Evolutionary conservation across 2,888 invertebrate species (phyloP), one percentile per base, ranked within the genome.

Genomic region (Pedicia rivosa): DNA sequence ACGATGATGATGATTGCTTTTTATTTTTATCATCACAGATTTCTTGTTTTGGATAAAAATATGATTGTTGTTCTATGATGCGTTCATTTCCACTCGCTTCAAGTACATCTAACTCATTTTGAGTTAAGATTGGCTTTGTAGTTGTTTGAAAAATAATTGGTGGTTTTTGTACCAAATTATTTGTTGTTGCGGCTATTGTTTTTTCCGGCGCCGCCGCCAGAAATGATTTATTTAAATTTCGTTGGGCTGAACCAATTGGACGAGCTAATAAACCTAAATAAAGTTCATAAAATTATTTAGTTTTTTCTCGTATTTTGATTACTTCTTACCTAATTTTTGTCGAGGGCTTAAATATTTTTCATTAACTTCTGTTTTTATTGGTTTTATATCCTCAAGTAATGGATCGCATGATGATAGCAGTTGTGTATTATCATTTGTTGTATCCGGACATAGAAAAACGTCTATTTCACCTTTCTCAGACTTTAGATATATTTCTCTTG

Each of bases 361-460:
- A 40, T 65, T 64, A 48, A 66, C 63, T 38, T 68, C 61, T 29
- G 68, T 67, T 42, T 69, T 49, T 40, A 67, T 50, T 37, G 66
- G 66, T 56, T 68, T 68, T 50, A 73, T 70, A 53, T 73, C 72
- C 50, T 73, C 70, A 44, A 75, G 59, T 39, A 77, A 55, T 29
- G 74, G 71, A 55, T 78, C 77, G 56, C 58, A 45, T 51, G 62
- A 43, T 55, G 64, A 48, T 41, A 51, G 49, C 35, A 57, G 15
- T 25, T n/a, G 56, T 38, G 59, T 57, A 45, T 48, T 63, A 46
- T 59, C 60, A 15, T 60, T 55, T 42, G 58, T 67, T 51, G 74
- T 75, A 51, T 92, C 90, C 34, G 90, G 91, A 68, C 91, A 92
- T 44, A 94, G 72, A 67, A 83, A 92, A 41, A 94, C 94, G 65